A percentile compares a stretch with the other conserved stretches of the same genome.
Conservation (phyloP, 92 coral and sea anemone genomes). For the Zoanthus sansibaricus region DNA sequence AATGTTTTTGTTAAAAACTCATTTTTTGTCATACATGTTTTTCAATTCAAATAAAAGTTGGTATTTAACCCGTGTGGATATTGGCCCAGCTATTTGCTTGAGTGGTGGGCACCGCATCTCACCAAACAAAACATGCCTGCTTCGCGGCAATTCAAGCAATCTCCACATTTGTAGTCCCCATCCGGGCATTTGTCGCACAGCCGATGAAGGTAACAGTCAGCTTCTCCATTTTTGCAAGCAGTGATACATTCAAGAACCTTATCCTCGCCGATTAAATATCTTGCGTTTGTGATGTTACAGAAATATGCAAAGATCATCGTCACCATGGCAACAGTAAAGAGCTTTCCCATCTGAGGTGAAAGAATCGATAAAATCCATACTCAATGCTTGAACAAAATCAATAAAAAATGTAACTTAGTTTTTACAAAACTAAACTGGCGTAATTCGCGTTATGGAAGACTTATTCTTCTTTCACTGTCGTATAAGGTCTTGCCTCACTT, state of each 20-base stretch:
- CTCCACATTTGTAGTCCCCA: conserved; percentile 1
- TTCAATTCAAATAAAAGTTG: too few relatives aligned
- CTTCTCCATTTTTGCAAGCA: background rate
- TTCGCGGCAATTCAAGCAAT: background rate
- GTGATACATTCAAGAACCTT: background rate
- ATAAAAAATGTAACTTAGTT: too few relatives aligned
- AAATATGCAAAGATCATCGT: background rate
- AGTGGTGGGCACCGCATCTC: background rate
- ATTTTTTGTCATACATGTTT: too few relatives aligned
- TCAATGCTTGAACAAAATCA: too few relatives aligned
- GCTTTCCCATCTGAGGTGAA: background rate
- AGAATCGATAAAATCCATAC: too few relatives aligned
- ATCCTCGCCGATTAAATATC: background rate
- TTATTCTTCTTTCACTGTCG: too few relatives aligned
- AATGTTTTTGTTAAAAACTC: too few relatives aligned
- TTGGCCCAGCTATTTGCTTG: too few relatives aligned
- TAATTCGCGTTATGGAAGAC: too few relatives aligned
- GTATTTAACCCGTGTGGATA: too few relatives aligned
- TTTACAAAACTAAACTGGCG: too few relatives aligned
- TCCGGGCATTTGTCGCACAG: background rate
- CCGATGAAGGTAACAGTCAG: background rate
- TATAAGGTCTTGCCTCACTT: too few relatives aligned
- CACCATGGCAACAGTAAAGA: background rate
- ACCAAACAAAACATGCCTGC: background rate
- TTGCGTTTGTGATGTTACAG: background rate